Percentiles rank a stretch among this genome's conserved stretches.
These are phyloP conservation scores for Congeria kusceri DNA, from an alignment of 2,888 invertebrate genomes.

Conservation along the genomic window DNA sequence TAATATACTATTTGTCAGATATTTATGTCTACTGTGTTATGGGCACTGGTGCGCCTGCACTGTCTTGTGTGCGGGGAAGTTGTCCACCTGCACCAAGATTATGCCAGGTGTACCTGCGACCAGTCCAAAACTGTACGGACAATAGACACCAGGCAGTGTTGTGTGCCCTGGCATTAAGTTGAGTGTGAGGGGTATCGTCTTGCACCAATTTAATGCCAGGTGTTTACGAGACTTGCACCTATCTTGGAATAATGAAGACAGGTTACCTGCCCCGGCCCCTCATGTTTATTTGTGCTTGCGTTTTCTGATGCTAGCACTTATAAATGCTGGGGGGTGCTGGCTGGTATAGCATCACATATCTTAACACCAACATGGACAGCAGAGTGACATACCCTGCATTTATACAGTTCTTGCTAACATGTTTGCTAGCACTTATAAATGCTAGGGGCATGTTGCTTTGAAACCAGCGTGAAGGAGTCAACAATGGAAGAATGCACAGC, in stretches of 20 bases:
- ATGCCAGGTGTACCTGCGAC: slow-evolving; percentile 66
- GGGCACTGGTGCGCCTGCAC: slow-evolving; percentile 27
- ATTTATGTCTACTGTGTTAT: no score
- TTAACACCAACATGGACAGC: neutral
- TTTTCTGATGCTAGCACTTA: slow-evolving; percentile 63
- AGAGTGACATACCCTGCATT: slow-evolving; percentile 27
- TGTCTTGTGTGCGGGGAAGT: slow-evolving; percentile 62
- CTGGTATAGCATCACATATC: slow-evolving; percentile 3
- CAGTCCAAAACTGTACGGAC: no score
- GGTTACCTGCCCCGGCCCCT: neutral
- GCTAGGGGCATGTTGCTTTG: slow-evolving; percentile 61
- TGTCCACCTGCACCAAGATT: slow-evolving; percentile 71
- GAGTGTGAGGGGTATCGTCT: slow-evolving; percentile 53
- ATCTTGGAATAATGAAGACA: neutral
- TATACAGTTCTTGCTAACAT: slow-evolving; percentile 46
- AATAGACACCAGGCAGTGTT: slow-evolving; percentile 13
- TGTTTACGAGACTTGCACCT: slow-evolving; percentile 23
- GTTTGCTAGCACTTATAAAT: slow-evolving; percentile 66
- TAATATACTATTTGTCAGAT: no score
- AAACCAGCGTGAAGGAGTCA: neutral
- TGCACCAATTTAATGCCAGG: slow-evolving; percentile 79
- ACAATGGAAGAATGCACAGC: neutral
- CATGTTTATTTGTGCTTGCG: slow-evolving; percentile 53
- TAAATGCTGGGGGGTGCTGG: slow-evolving; percentile 59
- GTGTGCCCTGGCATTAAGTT: slow-evolving; percentile 62